Evolutionary conservation across 2,888 invertebrate genomes (phyloP).

Genomic region (Acanthacorydalis orientalis): DNA sequence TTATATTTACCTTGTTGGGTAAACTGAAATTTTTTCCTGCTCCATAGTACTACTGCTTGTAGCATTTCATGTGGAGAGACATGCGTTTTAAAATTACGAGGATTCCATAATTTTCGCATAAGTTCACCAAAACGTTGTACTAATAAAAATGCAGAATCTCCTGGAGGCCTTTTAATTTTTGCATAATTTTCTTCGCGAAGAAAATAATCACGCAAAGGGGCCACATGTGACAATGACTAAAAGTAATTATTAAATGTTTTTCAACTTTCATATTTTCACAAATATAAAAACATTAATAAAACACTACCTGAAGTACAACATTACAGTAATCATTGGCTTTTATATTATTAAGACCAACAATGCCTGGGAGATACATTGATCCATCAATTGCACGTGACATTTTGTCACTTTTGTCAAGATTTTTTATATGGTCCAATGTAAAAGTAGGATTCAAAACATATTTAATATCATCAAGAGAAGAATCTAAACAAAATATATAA

Average conservation of each 20-base stretch:
- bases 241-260: slow-evolving; percentile 14
- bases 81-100: slow-evolving; percentile 96
- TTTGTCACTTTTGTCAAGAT: slow-evolving; percentile 65
- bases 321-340: slow-evolving; percentile 99
- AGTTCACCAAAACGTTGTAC: slow-evolving; percentile 91
- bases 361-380: slow-evolving; percentile 90
- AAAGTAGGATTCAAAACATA: slow-evolving; percentile 98
- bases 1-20: slow-evolving; percentile 75
- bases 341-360: slow-evolving; percentile 97
- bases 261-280: neutral
- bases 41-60: slow-evolving; percentile 94
- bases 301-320: slow-evolving; percentile 77
- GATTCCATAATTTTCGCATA: slow-evolving; percentile 96
- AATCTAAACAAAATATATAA: slow-evolving; percentile 41
- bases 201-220: slow-evolving; percentile 88
- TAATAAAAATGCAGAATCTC: slow-evolving; percentile 81
- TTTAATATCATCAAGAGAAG: slow-evolving; percentile 94
- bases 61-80: slow-evolving; percentile 99
- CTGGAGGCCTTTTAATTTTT: slow-evolving; percentile 78
- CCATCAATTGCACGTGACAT: slow-evolving; percentile 92
- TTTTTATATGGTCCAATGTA: slow-evolving; percentile 61
- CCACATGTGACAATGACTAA: slow-evolving; percentile 87
- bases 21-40: slow-evolving; percentile 93
- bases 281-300: neutral
- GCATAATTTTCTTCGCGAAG: slow-evolving; percentile 85